Percentiles rank a stretch among this genome's conserved stretches.
phyloP scores from a whole-genome alignment of 1,140 invertebrate genomes.

The Paraescarpia echinospica region DNA sequence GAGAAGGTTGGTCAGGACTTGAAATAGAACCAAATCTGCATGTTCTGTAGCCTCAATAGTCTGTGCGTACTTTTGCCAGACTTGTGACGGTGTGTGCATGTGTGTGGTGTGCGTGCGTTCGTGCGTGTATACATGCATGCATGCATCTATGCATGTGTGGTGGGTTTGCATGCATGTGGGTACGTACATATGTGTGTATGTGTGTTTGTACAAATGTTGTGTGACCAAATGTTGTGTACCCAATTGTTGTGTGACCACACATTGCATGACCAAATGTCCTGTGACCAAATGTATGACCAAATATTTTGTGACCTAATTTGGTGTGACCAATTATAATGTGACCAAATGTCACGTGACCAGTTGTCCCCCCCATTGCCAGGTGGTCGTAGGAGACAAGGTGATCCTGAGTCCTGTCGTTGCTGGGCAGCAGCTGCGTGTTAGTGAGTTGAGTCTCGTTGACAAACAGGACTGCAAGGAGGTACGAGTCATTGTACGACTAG shows the following conservation, averaged over 20 bases:
- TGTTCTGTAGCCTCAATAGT: too few species aligned
- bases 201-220: too few species aligned
- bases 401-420: conserved; percentile 95
- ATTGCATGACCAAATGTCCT: too few species aligned
- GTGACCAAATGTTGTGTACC: too few species aligned
- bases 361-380: conserved; percentile 45
- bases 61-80: background rate
- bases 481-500: background rate
- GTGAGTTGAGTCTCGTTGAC: conserved; percentile 87
- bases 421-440: conserved; percentile 92
- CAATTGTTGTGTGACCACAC: too few species aligned
- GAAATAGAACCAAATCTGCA: background rate
- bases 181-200: too few species aligned
- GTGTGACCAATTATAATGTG: too few species aligned
- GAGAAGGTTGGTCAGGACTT: conserved; percentile 75
- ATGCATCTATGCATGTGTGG: background rate
- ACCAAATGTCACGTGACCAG: too few species aligned
- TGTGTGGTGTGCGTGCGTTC: too few species aligned
- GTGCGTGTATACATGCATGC: background rate
- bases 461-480: conserved; percentile 96
- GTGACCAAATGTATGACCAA: too few species aligned
- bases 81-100: background rate
- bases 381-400: conserved; percentile 95
- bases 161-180: background rate
- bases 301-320: too few species aligned